Evolutionary conservation across 2,113 vertebrate genomes (phyloP), one percentile per base, ranked within the genome.

Genomic region (Gnathonemus longibarbis): DNA sequence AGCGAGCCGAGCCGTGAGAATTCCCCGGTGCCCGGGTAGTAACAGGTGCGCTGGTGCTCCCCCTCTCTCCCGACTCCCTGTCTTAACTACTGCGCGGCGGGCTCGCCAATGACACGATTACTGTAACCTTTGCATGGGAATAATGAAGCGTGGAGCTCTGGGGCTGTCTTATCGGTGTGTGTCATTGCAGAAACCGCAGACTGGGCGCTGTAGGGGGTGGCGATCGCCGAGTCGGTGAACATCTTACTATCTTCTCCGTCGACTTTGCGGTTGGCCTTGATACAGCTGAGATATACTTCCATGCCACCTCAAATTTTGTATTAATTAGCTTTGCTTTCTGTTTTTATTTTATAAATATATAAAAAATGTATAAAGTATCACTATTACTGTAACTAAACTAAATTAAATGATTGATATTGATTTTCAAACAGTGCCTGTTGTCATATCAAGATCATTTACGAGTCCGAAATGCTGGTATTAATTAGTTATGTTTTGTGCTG

Each of bases 61-160:
- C 53, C 15, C 88, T 77, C 45, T 52, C 88, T 83, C 62, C 48
- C 21, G 45, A 13, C 70, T 83, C 46, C 42, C 62, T 49, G 56
- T 48, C 88, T 70, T 89, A 35, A 46, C 88, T 50, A 77, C 58
- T 45, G 88, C 27, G 42, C 19, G n/a, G 19, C 39, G 2, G 39
- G 53, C 58, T 74, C n/a, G 8, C 46, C 50, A 53, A 83, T 89
- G 88, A 89, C 50, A 84, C 27, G n/a, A 89, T 89, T 84, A 89
- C 70, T 83, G 88, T 89, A 89, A 89, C 74, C 88, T 89, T 89
- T 89, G 88, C 48, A 19, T 58, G 77, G 88, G 13, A 48, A 89
- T 89, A 89, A 89, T 89, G 88, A 89, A 84, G 88, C 88, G 21
- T 56, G 74, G 49, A 84, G 88, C 88, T 84, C 70, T 89, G 88